Percentiles rank a stretch among this genome's conserved stretches.
Conservation (phyloP, 2,888 invertebrate genomes). For the Hirtodrosophila duncani region DNA sequence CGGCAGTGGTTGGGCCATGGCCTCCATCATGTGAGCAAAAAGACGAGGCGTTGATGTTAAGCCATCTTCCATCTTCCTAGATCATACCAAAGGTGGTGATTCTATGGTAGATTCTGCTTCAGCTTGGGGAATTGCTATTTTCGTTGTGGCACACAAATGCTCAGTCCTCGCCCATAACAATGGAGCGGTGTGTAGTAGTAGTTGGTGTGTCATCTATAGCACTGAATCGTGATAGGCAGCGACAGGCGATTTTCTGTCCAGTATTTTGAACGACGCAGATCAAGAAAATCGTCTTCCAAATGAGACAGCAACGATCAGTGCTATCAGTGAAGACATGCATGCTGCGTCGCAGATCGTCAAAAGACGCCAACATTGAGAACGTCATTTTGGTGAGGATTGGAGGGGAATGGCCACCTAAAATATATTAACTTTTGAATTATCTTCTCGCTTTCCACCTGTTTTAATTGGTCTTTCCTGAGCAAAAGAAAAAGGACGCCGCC, state of each 20-base stretch:
- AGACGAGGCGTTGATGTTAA: conserved; percentile 61
- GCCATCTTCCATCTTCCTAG: conserved; percentile 35
- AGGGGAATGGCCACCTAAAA: too few relatives aligned
- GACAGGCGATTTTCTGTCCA: conserved; percentile 79
- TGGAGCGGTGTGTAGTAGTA: conserved; percentile 45
- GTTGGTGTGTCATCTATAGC: conserved; percentile 42
- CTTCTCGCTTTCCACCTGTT: too few relatives aligned
- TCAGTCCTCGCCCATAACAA: conserved; percentile 77
- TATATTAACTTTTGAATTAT: not conserved
- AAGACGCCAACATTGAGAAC: conserved; percentile 84
- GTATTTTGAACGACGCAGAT: conserved; percentile 67
- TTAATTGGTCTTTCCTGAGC: too few relatives aligned
- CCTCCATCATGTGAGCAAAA: conserved; percentile 49
- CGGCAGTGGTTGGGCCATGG: conserved; percentile 67
- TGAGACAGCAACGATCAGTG: conserved; percentile 79
- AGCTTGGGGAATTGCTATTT: conserved; percentile 83
- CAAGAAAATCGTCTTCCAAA: conserved; percentile 78
- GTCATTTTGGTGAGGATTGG: conserved; percentile 61
- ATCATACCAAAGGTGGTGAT: conserved; percentile 79
- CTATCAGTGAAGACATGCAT: conserved; percentile 83
- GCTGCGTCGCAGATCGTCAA: conserved; percentile 86
- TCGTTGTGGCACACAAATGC: conserved; percentile 86
- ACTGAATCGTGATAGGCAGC: conserved; percentile 67
- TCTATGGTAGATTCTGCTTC: conserved; percentile 86
- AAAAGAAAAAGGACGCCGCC: conserved; percentile 48